These are phyloP conservation scores for Cordilura impudica DNA, from an alignment of 2,888 invertebrate species.

Conservation along the genomic window DNA sequence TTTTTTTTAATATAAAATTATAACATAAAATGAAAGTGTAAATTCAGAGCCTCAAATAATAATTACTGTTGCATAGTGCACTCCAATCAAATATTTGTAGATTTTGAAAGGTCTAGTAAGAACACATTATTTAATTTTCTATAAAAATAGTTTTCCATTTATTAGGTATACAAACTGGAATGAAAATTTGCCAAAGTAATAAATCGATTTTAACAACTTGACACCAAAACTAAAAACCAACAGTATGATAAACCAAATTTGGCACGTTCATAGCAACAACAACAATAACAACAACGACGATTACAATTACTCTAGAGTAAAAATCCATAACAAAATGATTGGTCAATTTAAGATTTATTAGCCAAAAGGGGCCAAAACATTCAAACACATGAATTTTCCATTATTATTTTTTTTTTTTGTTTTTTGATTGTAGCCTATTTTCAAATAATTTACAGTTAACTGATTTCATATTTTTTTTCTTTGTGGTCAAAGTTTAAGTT, in stretches of 20 bases:
- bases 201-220: constrained; percentile 63
- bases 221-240: constrained; percentile 48
- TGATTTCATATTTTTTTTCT: constrained; percentile 43
- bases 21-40: no score
- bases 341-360: constrained; percentile 62
- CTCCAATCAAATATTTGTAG: not conserved
- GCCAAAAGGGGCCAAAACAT: constrained; percentile 44
- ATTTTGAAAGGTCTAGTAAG: not conserved
- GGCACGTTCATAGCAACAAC: constrained; percentile 49
- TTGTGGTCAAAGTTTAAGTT: constrained; percentile 61
- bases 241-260: constrained; percentile 52
- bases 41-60: no score
- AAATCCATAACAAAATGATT: constrained; percentile 55
- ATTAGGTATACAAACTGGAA: constrained; percentile 32
- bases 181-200: constrained; percentile 57
- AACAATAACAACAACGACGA: constrained; percentile 7
- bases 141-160: constrained; percentile 33
- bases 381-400: constrained; percentile 39
- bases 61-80: no score
- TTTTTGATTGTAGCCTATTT: not conserved
- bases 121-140: constrained; percentile 13
- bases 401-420: constrained; percentile 6
- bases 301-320: constrained; percentile 17
- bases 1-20: no score
- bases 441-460: constrained; percentile 51